These are phyloP conservation scores for Syrista parreyssii DNA, from an alignment of 2,888 invertebrate species.

Conservation along the genomic window DNA sequence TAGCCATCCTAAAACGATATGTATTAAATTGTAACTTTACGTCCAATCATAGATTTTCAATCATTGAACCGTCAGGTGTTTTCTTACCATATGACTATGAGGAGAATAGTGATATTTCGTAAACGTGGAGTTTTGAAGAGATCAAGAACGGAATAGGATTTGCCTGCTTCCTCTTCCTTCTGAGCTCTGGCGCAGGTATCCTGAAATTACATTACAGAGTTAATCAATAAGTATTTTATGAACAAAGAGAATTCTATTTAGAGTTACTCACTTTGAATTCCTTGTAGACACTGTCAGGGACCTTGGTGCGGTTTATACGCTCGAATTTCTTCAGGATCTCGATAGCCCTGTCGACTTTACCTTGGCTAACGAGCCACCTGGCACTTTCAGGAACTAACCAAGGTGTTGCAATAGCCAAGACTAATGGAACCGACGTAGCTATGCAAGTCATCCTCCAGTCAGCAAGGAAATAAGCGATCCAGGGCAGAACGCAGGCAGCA, in stretches of 20 bases:
- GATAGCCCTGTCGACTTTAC: slow-evolving; percentile 82
- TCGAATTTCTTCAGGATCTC: slow-evolving; percentile 84
- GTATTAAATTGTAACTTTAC: not conserved
- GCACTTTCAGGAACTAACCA: slow-evolving; percentile 88
- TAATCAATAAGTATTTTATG: not conserved
- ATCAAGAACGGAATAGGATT: slow-evolving; percentile 82
- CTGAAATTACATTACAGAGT: slow-evolving; percentile 32
- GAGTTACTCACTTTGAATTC: slow-evolving; percentile 75
- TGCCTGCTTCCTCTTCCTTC: slow-evolving; percentile 77
- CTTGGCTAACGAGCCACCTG: slow-evolving; percentile 89
- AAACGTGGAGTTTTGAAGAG: slow-evolving; percentile 83
- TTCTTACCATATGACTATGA: slow-evolving; percentile 81
- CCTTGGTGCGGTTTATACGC: slow-evolving; percentile 79
- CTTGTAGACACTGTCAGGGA: slow-evolving; percentile 79
- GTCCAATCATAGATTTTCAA: not conserved
- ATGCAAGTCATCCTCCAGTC: slow-evolving; percentile 86
- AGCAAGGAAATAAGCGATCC: slow-evolving; percentile 84
- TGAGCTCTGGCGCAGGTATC: slow-evolving; percentile 73
- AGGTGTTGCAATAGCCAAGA: slow-evolving; percentile 78
- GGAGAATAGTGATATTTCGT: slow-evolving; percentile 79
- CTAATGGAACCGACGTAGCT: slow-evolving; percentile 81
- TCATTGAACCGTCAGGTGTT: not conserved
- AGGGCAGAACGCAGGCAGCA: slow-evolving; percentile 83
- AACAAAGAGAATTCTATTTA: not conserved
- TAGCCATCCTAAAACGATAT: slow-evolving; percentile 74